Evolutionary conservation across 2,113 vertebrate species (phyloP).

Genomic region (Haplochromis vanheusdeni): DNA sequence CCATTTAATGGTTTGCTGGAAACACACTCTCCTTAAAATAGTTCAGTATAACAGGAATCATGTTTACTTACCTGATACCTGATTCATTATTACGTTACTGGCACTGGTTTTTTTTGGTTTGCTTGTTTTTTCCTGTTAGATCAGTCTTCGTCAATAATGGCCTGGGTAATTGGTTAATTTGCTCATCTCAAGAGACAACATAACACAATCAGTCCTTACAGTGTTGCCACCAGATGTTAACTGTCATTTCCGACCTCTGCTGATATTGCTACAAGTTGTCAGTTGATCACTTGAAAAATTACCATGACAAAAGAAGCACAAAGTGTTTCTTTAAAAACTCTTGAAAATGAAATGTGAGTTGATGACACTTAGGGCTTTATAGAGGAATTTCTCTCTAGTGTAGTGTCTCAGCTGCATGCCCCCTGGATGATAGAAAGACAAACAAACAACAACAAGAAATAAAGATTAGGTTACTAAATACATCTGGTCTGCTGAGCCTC

Average conservation of each 20-base stretch:
- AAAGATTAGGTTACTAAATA: not conserved
- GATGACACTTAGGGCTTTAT: not conserved
- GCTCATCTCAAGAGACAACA: conserved; percentile 12
- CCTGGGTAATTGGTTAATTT: conserved; percentile 42
- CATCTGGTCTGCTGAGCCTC: not conserved
- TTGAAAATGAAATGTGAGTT: not conserved
- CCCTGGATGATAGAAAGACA: not conserved
- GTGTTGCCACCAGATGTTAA: conserved; percentile 33
- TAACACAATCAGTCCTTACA: conserved; percentile 21
- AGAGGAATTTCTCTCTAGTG: not conserved
- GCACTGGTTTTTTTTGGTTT: not conserved
- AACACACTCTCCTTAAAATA: not conserved
- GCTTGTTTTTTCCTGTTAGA: not conserved
- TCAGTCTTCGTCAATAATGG: not conserved
- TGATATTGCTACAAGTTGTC: conserved; percentile 22
- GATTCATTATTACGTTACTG: not conserved
- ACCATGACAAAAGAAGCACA: not conserved
- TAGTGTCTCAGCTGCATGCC: not conserved
- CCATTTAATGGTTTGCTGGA: not conserved
- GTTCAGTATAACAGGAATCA: not conserved
- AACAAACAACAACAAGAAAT: not conserved
- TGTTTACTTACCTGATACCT: not conserved
- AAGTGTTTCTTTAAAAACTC: not conserved
- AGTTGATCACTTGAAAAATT: conserved; percentile 24
- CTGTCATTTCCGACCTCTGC: not conserved